phyloP scores from a whole-genome alignment of 2,888 invertebrate genomes.

The Nasonovia ribisnigri region DNA sequence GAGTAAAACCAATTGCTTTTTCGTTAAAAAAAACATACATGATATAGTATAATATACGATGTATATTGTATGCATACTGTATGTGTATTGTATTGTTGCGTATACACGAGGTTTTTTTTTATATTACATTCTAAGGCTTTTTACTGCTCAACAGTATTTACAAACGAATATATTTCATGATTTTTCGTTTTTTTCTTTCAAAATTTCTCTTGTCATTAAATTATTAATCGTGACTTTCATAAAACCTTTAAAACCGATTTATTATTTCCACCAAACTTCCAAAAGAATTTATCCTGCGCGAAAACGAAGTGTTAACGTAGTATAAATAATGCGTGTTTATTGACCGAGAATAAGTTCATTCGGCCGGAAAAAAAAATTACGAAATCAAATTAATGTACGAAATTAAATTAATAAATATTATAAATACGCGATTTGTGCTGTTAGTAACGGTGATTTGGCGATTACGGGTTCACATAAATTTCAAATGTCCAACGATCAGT shows the following conservation, averaged over 20 bases:
- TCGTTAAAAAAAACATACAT: neutral
- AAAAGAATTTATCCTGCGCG: neutral
- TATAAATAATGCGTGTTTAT: conserved; percentile 52
- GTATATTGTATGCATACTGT: too few species aligned
- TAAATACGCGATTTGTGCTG: neutral
- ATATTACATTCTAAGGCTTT: neutral
- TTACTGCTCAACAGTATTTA: neutral
- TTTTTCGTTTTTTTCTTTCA: neutral
- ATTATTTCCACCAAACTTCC: conserved; percentile 50
- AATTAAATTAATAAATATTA: conserved; percentile 50
- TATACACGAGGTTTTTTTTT: neutral
- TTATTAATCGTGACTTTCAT: conserved; percentile 48
- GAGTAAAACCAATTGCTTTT: neutral
- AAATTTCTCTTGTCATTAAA: neutral
- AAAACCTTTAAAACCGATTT: conserved; percentile 57
- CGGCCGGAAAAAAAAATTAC: conserved; percentile 41
- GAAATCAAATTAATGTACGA: conserved; percentile 50
- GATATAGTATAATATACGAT: neutral
- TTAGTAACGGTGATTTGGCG: conserved; percentile 15
- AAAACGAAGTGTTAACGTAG: conserved; percentile 47
- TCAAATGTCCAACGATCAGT: neutral
- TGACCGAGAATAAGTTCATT: conserved; percentile 32
- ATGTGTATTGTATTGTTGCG: neutral
- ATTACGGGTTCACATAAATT: conserved; percentile 28
- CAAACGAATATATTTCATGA: neutral